These are phyloP conservation scores for Lucinisca nassula DNA, from an alignment of 2,888 invertebrate genomes.

Conservation along the genomic window DNA sequence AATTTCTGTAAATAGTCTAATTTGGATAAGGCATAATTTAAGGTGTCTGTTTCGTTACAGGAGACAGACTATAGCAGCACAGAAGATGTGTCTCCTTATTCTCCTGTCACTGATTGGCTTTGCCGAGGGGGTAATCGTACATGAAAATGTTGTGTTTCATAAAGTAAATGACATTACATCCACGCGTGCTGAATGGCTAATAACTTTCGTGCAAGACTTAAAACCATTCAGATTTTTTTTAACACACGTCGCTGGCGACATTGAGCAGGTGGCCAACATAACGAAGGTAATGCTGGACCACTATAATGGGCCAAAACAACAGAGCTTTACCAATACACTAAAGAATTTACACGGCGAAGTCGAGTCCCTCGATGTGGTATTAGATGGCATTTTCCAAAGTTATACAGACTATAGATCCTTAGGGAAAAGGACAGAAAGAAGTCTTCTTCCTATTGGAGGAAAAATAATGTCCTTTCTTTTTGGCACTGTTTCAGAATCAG, in stretches of 20 bases:
- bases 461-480: neutral
- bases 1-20: too few species aligned
- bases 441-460: neutral
- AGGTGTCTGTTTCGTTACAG: neutral
- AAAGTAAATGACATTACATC: neutral
- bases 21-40: neutral
- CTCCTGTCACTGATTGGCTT: neutral
- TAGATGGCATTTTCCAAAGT: neutral
- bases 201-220: neutral
- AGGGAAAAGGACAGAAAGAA: neutral
- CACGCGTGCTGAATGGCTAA: neutral
- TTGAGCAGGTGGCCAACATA: neutral
- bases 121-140: neutral
- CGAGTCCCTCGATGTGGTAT: neutral
- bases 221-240: neutral
- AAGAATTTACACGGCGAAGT: neutral
- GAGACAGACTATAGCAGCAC: neutral
- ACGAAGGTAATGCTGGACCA: neutral
- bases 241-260: neutral
- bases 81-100: neutral
- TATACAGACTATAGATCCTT: neutral
- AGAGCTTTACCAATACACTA: neutral
- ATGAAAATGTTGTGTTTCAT: neutral
- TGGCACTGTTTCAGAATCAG: constrained; percentile 4
- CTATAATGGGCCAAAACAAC: neutral